These are phyloP conservation scores for Cryptosula pallasiana DNA, from an alignment of 2,888 invertebrate species.

Conservation along the genomic window DNA sequence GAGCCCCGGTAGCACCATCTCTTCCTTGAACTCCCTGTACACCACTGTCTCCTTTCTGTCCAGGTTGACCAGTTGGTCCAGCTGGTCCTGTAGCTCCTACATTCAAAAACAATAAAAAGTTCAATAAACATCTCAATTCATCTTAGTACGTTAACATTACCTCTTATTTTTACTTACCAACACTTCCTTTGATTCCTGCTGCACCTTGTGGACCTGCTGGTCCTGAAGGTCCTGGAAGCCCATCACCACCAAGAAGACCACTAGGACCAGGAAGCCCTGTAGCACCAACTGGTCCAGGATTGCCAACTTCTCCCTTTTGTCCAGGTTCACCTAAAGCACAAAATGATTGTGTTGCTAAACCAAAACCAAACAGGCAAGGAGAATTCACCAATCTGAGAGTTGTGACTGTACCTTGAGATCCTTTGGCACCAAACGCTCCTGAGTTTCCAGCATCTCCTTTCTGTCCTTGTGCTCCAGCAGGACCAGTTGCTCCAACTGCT, in stretches of 20 bases:
- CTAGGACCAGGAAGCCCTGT: not conserved
- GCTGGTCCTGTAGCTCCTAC: not conserved
- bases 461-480: not conserved
- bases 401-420: not conserved
- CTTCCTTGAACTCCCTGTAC: not conserved
- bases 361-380: no score
- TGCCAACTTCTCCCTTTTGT: not conserved
- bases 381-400: not conserved
- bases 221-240: not conserved
- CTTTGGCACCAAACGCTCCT: not conserved
- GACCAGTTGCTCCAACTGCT: not conserved
- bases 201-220: not conserved
- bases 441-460: constrained; percentile 6
- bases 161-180: not conserved
- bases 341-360: no score
- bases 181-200: not conserved
- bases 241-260: not conserved
- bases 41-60: not conserved
- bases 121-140: no score
- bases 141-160: no score
- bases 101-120: no score
- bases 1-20: constrained; percentile 1
- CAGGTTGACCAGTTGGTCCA: not conserved
- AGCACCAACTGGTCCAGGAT: not conserved
- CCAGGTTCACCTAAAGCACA: not conserved